Base-by-base conservation (phyloP, 1,140 invertebrate genomes). In the Eurosta solidaginis region DNA sequence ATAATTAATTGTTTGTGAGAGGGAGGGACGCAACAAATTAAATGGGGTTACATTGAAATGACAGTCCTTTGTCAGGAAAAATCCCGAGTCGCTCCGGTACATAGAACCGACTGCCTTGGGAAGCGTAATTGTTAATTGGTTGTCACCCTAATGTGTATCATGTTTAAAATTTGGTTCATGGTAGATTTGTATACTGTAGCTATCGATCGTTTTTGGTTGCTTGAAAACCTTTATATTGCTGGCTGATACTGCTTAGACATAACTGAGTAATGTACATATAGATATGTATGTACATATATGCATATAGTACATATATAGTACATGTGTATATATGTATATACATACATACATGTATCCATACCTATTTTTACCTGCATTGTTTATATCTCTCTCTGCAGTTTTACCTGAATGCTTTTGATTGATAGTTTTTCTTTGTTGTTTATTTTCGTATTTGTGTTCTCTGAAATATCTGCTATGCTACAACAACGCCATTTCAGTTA, bases 351-450 rank as follows among this genome's bases (percentile, higher is more conserved):
- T 40, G 20, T 14, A 25, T 45, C 44, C 73, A 45, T 45, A 74
- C 68, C 40, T 52, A 74, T 74, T 42, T 73, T 25, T 36, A 33
- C 49, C 33, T 75, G 25, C 29, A 47, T 74, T 45, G n/a, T 74
- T 25, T 76, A 47, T 49, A 52, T 52, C 25, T 49, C 74, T 75
- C 25, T 1, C 44, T 25, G 45, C 27, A 17, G 22, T 29, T n/a
- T 45, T 49, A 75, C 45, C 74, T 49, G 49, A 25, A 20, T 29
- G 27, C 74, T 17, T 59, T 33, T 68, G 33, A 68, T 68, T 68
- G 33, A 68, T 68, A 40, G 33, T 54, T 54, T 27, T 52, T 52
- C 17, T 25, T n/a, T n/a, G n/a, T 52, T 52, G 49, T 17, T 49
- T 47, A 17, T 47, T 1, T n/a, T n/a, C n/a, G n/a, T n/a, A n/a